Conservation (phyloP, 1,140 invertebrate species). For the Panulirus ornatus region DNA sequence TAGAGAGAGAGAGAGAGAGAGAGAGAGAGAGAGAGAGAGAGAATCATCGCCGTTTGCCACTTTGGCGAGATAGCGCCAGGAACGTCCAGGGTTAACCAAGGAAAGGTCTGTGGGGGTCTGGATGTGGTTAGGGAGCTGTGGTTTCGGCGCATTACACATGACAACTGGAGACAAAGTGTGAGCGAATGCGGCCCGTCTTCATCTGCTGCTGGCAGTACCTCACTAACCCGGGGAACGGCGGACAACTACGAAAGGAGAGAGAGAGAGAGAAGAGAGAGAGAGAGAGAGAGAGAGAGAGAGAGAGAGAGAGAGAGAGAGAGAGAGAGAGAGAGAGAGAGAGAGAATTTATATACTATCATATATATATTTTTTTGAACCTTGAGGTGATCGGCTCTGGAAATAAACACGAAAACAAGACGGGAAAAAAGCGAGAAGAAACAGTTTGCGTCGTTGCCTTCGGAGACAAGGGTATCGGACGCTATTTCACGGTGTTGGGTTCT, state of each 20-base stretch:
- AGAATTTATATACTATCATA: not conserved
- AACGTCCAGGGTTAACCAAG: no score
- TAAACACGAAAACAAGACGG: not conserved
- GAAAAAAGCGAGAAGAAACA: conserved; percentile 18
- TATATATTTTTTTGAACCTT: not conserved
- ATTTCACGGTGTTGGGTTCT: conserved; percentile 49
- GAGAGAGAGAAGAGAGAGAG: not conserved
- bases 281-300: not conserved
- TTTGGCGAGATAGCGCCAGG: no score
- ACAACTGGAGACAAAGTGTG: no score
- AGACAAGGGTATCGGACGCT: conserved; percentile 46
- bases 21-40: conserved; percentile 17
- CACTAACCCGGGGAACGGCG: not conserved
- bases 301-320: conserved; percentile 17
- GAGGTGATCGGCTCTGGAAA: not conserved
- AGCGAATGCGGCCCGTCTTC: no score
- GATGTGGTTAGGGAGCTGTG: no score
- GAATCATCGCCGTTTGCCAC: no score
- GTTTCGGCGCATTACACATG: no score
- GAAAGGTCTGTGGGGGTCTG: no score
- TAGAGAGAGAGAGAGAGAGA: no score
- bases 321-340: conserved; percentile 26
- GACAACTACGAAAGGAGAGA: not conserved
- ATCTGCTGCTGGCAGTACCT: no score
- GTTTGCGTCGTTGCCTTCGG: conserved; percentile 7